Evolutionary conservation across 2,113 vertebrate species (phyloP).

Genomic region (Uria lomvia): DNA sequence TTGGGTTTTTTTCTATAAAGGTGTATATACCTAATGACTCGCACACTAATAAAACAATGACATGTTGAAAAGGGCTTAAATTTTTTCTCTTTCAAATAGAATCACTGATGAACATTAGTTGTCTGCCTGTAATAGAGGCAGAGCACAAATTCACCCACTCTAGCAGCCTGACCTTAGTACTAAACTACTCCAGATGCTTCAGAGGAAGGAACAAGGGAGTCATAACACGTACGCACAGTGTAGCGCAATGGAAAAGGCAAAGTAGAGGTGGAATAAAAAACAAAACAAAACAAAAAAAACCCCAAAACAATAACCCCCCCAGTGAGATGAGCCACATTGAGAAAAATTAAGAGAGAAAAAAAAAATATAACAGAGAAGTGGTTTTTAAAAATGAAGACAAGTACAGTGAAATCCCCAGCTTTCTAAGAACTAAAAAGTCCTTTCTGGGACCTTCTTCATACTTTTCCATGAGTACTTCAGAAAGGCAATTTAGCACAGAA

Average conservation of each 20-base stretch:
- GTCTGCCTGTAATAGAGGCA: not conserved
- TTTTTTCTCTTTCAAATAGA: not conserved
- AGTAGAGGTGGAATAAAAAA: not conserved
- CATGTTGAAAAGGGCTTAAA: not conserved
- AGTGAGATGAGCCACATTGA: accelerated
- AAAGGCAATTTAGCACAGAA: not conserved
- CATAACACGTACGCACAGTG: accelerated
- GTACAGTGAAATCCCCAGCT: not conserved
- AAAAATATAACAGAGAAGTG: not conserved
- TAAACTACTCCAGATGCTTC: not conserved
- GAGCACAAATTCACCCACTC: not conserved
- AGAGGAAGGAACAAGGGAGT: not conserved
- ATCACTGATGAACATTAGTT: not conserved
- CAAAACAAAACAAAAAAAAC: not conserved
- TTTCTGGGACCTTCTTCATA: not conserved
- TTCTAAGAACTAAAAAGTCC: not conserved
- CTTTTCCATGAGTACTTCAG: not conserved
- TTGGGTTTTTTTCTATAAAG: not conserved
- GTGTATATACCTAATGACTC: not conserved
- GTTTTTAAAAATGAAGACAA: not conserved
- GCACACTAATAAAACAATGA: not conserved
- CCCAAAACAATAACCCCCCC: not conserved
- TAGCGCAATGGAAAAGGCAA: not conserved
- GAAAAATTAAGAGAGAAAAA: not conserved
- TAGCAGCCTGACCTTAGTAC: not conserved